phyloP scores from a whole-genome alignment of 2,888 invertebrate species.

The Hirtodrosophila cameraria region DNA sequence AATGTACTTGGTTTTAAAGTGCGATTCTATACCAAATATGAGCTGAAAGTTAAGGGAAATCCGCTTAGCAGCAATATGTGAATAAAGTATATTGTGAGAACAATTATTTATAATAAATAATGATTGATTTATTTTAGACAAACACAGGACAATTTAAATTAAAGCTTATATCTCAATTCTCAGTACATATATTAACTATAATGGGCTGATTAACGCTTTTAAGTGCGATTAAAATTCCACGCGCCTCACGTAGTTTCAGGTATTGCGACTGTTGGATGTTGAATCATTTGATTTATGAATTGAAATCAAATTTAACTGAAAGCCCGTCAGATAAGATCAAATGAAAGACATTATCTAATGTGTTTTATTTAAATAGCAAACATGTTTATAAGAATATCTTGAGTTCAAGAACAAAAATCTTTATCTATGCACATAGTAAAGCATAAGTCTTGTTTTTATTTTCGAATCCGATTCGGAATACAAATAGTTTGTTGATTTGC shows the following conservation, averaged over 20 bases:
- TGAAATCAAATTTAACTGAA: constrained; percentile 1
- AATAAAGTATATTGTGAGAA: not conserved
- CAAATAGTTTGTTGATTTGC: too few relatives aligned
- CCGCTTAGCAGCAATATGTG: too few relatives aligned
- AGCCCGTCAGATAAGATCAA: not conserved
- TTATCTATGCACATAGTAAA: too few relatives aligned
- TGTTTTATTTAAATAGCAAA: not conserved
- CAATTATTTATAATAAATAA: constrained; percentile 9
- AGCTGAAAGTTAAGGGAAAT: not conserved
- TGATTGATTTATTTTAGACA: constrained; percentile 1
- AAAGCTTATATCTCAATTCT: constrained; percentile 14
- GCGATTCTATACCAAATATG: too few relatives aligned
- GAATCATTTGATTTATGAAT: constrained; percentile 44
- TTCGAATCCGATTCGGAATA: too few relatives aligned
- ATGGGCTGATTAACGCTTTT: constrained; percentile 30
- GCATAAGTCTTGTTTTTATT: too few relatives aligned
- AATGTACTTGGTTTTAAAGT: too few relatives aligned
- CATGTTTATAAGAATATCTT: constrained; percentile 7
- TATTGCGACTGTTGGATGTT: constrained; percentile 12
- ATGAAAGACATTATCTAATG: constrained; percentile 1
- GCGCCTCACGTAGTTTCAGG: constrained; percentile 44
- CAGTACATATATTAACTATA: constrained; percentile 17
- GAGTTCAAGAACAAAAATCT: not conserved
- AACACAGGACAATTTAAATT: constrained; percentile 31
- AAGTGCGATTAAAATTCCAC: constrained; percentile 59